Conservation (phyloP, 2,888 invertebrate genomes). For the Acanthosepion pharaonis region DNA sequence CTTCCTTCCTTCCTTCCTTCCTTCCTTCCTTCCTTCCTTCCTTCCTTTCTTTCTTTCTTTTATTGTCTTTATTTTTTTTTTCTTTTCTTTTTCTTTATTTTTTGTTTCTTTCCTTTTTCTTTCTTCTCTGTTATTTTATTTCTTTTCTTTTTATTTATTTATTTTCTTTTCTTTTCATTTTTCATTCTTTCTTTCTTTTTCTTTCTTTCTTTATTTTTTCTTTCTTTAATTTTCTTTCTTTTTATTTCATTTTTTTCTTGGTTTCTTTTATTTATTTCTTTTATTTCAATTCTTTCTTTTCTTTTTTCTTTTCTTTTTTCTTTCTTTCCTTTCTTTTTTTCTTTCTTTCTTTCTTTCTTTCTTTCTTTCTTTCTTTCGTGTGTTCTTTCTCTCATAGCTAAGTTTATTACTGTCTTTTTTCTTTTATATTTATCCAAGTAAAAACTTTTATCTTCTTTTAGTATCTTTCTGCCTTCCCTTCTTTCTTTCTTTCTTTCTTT, state of each 20-base stretch:
- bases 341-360: no score
- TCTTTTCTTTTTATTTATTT: not conserved
- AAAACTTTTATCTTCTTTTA: no score
- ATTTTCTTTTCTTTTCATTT: no score
- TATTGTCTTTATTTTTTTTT: not conserved
- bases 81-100: not conserved
- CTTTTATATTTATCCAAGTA: no score
- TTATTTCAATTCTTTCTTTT: not conserved
- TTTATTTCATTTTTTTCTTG: not conserved
- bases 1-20: no score
- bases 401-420: no score
- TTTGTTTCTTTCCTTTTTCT: fast-evolving
- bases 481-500: no score
- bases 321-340: not conserved
- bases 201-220: not conserved
- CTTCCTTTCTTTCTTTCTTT: not conserved
- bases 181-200: not conserved
- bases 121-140: not conserved
- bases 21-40: not conserved
- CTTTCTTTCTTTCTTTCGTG: no score
- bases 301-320: not conserved
- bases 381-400: no score
- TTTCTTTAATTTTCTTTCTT: not conserved
- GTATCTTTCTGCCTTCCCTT: no score
- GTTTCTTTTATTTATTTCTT: not conserved